A percentile compares a stretch with the other conserved stretches of the same genome.
Conservation (phyloP, 2,888 invertebrate genomes). For the Meandrusa payeni region DNA sequence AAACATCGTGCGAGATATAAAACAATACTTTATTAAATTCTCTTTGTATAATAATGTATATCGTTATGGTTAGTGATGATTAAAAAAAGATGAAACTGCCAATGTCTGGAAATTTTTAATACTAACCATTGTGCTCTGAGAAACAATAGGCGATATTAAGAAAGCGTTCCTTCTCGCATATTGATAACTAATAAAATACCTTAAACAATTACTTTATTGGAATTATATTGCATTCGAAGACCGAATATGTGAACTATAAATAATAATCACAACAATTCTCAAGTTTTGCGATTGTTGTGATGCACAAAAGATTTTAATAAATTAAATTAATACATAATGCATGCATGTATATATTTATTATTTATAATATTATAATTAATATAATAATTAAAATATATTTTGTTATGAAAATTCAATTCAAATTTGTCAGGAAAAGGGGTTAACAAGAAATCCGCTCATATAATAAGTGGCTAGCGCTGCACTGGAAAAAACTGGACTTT, state of each 20-base stretch:
- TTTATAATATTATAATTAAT: no score
- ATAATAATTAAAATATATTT: no score
- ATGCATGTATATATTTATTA: no score
- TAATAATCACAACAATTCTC: no score
- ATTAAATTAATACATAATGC: background rate
- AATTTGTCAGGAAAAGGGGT: no score
- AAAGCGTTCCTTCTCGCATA: constrained; percentile 48
- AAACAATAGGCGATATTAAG: constrained; percentile 60
- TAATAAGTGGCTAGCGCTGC: no score
- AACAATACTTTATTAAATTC: constrained; percentile 2
- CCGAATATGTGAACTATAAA: background rate
- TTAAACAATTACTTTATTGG: constrained; percentile 16
- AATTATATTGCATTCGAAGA: background rate
- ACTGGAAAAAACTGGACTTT: no score
- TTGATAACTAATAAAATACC: constrained; percentile 37
- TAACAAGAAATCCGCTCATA: no score
- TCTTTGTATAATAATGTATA: constrained; percentile 27
- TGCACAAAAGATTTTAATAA: background rate
- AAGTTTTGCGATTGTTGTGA: background rate
- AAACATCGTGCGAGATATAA: constrained; percentile 2
- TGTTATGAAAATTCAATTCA: no score
- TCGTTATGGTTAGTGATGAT: constrained; percentile 22
- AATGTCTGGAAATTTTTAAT: constrained; percentile 36
- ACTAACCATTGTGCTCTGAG: constrained; percentile 42
- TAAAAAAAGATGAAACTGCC: constrained; percentile 28